Conservation (phyloP, 2,113 vertebrate species). For the Terrapene triunguis region DNA sequence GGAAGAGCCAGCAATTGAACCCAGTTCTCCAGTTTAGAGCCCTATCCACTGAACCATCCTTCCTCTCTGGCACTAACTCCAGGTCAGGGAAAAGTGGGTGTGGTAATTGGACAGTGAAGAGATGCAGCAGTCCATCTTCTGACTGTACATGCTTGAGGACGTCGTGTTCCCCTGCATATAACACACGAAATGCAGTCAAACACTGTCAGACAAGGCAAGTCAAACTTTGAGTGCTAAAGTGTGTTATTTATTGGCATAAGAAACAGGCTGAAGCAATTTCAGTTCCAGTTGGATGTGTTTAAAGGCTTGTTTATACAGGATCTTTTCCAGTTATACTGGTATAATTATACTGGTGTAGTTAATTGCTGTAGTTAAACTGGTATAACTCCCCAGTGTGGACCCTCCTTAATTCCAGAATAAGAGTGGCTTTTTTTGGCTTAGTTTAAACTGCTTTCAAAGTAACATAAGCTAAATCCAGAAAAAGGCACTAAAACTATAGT, state of each 20-base stretch:
- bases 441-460: not conserved
- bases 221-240: not conserved
- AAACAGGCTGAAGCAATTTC: fast-evolving
- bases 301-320: not conserved
- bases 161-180: not conserved
- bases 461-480: not conserved
- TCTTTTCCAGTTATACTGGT: not conserved
- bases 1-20: not conserved
- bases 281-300: not conserved
- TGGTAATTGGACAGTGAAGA: not conserved
- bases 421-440: conserved; percentile 6
- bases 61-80: not conserved
- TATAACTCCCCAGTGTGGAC: fast-evolving
- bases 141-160: not conserved
- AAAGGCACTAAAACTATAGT: not conserved
- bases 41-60: not conserved
- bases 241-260: not conserved
- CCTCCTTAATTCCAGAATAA: not conserved
- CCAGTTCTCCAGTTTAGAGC: not conserved
- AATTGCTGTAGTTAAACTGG: not conserved
- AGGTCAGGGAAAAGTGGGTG: not conserved
- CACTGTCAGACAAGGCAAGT: not conserved
- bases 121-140: not conserved
- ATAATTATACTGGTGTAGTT: not conserved
- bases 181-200: not conserved